Conservation (phyloP, 2,888 invertebrate species). For the Crepidodera aurea region DNA sequence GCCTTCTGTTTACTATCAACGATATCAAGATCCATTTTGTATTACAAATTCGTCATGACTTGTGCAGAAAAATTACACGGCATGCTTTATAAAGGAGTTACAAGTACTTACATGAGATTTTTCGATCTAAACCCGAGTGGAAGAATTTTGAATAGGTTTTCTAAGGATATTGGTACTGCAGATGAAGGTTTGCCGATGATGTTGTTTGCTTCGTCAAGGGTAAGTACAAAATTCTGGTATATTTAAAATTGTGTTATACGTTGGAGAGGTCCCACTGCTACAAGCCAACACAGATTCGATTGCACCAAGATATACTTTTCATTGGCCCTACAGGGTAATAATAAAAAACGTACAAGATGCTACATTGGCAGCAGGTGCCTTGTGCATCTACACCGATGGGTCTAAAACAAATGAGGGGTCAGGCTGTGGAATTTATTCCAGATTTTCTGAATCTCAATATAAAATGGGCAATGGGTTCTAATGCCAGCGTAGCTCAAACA, state of each 20-base stretch:
- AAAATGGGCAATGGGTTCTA: too few relatives aligned
- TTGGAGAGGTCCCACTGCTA: too few relatives aligned
- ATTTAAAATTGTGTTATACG: neutral
- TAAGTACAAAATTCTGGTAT: neutral
- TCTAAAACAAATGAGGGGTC: too few relatives aligned
- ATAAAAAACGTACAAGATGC: too few relatives aligned
- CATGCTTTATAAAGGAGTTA: conserved; percentile 1
- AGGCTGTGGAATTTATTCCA: too few relatives aligned
- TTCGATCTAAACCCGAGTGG: conserved; percentile 74
- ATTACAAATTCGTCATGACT: conserved; percentile 4
- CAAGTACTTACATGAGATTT: conserved; percentile 64
- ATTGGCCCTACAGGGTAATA: too few relatives aligned
- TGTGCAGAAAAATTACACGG: conserved; percentile 1
- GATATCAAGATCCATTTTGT: conserved; percentile 50
- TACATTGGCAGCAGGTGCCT: too few relatives aligned
- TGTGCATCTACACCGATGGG: too few relatives aligned
- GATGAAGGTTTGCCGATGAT: conserved; percentile 63
- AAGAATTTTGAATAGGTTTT: conserved; percentile 73
- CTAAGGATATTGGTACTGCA: conserved; percentile 73
- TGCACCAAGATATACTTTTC: too few relatives aligned
- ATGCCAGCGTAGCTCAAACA: too few relatives aligned
- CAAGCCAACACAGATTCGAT: too few relatives aligned
- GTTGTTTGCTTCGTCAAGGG: conserved; percentile 2
- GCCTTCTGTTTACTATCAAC: conserved; percentile 65
- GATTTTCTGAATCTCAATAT: too few relatives aligned